A percentile compares a stretch with the other conserved stretches of the same genome.
Evolutionary conservation across 35 echinoderm and acorn worm species (phyloP).

Genomic region (Anneissia japonica): DNA sequence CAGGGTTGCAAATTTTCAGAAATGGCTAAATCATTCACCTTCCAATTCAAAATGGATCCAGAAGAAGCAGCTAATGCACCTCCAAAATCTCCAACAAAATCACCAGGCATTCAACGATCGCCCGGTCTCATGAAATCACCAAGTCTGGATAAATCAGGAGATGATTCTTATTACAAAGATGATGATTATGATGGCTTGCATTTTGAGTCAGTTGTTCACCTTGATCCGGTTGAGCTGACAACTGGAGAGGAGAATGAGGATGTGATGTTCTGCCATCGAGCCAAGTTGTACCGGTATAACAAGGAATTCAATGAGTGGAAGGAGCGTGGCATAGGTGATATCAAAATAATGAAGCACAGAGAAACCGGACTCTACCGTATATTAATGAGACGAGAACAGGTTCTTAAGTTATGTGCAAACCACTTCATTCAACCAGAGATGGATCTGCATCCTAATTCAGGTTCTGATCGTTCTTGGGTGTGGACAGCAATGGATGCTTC

Average conservation of each 20-base stretch:
- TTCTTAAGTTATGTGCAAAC: slow-evolving; percentile 77
- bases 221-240: slow-evolving; percentile 50
- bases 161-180: slow-evolving; percentile 29
- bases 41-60: slow-evolving; percentile 67
- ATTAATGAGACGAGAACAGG: slow-evolving; percentile 85
- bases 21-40: slow-evolving; percentile 54
- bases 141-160: slow-evolving; percentile 35
- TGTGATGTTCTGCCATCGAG: slow-evolving; percentile 55
- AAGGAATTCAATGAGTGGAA: slow-evolving; percentile 59
- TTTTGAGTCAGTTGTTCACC: slow-evolving; percentile 64
- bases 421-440: slow-evolving; percentile 54
- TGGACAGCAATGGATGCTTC: slow-evolving; percentile 91
- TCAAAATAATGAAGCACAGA: slow-evolving; percentile 62
- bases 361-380: slow-evolving; percentile 34
- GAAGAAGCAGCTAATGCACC: not conserved
- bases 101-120: too few species aligned
- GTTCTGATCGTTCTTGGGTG: slow-evolving; percentile 69
- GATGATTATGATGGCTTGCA: slow-evolving; percentile 69
- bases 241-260: slow-evolving; percentile 86
- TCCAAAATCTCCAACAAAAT: too few species aligned
- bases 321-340: slow-evolving; percentile 72
- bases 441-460: slow-evolving; percentile 46
- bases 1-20: slow-evolving; percentile 31
- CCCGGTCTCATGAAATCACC: slow-evolving; percentile 35
- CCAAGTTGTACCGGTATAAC: slow-evolving; percentile 79